Evolutionary conservation across 1,140 invertebrate species (phyloP), one percentile per base, ranked within the genome.

Genomic region (Drosophila micromelanica): DNA sequence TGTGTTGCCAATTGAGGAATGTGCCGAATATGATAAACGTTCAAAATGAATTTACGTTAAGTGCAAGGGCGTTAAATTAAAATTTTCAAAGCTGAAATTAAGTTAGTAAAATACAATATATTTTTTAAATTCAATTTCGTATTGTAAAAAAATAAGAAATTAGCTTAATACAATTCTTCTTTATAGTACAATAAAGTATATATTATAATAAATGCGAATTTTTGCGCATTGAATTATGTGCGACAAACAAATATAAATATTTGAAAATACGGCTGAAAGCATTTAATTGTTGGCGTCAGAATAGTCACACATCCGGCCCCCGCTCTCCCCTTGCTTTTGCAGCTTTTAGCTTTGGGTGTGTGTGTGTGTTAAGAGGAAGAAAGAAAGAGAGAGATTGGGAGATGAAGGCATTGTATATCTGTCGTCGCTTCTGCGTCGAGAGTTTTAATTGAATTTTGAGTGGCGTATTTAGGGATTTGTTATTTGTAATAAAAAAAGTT

Each of bases 401-500:
- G 48, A 12, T 45, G 54, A 4, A 55, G 48, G 64, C 42, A 64
- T 82, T 76, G 67, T 69, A 87, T 78, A 81, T 86, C 82, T 87
- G 81, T 71, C 64, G 81, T 63, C 70, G 72, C 63, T 82, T 68
- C 72, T 62, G 82, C 70, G 72, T 81, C 82, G 80, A 81, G 78
- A 87, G 78, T 82, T 89, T 87, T 87, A 87, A 87, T 87, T 87
- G 82, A 87, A 87, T 87, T 87, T 89, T 87, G 82, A 87, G 79
- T 87, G 82, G 68, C 68, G 84, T 87, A 82, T 79, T 86, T 86
- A 87, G 81, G 82, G 81, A 87, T 86, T 86, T 87, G 81, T 87
- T 86, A 87, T 87, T 87, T 86, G 81, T 87, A 86, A 87, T 86
- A 81, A 82, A 87, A 87, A 37, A 52, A 49, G 43, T 48, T 67